Evolutionary conservation across 2,888 invertebrate species (phyloP).

Genomic region (Nephrotoma flavescens): DNA sequence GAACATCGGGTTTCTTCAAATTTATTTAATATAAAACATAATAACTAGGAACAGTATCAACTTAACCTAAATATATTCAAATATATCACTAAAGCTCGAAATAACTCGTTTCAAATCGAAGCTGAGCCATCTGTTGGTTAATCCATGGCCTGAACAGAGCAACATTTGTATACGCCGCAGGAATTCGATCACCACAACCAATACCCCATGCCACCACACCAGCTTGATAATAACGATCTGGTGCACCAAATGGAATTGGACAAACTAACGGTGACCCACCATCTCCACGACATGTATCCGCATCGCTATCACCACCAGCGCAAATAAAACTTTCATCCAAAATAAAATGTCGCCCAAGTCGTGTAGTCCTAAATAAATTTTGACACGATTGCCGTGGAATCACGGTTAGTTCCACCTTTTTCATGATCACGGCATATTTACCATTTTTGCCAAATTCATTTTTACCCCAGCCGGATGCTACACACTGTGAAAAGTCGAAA

Average conservation of each 20-base stretch:
- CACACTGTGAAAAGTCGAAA: conserved; percentile 12
- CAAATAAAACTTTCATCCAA: conserved; percentile 57
- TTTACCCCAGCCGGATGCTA: conserved; percentile 23
- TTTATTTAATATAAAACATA: no score
- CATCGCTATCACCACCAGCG: conserved; percentile 55
- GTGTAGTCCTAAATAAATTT: conserved; percentile 38
- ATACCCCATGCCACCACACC: conserved; percentile 77
- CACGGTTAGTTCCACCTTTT: conserved; percentile 53
- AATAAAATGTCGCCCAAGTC: conserved; percentile 46
- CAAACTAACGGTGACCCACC: conserved; percentile 70
- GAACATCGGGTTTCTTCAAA: no score
- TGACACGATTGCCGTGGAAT: conserved; percentile 37
- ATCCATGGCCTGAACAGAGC: conserved; percentile 52
- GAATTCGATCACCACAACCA: conserved; percentile 54
- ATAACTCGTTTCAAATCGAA: neutral
- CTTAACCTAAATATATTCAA: neutral
- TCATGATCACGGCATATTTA: conserved; percentile 41
- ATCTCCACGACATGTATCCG: conserved; percentile 36
- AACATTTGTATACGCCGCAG: conserved; percentile 63
- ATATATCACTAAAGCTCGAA: neutral
- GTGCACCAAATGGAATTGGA: conserved; percentile 36
- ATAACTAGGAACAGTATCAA: neutral
- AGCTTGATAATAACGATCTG: conserved; percentile 21
- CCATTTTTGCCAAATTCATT: conserved; percentile 28
- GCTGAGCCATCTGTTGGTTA: conserved; percentile 21